Evolutionary conservation across 2,888 invertebrate genomes (phyloP), one percentile per base, ranked within the genome.

Genomic region (Drosophila merina): DNA sequence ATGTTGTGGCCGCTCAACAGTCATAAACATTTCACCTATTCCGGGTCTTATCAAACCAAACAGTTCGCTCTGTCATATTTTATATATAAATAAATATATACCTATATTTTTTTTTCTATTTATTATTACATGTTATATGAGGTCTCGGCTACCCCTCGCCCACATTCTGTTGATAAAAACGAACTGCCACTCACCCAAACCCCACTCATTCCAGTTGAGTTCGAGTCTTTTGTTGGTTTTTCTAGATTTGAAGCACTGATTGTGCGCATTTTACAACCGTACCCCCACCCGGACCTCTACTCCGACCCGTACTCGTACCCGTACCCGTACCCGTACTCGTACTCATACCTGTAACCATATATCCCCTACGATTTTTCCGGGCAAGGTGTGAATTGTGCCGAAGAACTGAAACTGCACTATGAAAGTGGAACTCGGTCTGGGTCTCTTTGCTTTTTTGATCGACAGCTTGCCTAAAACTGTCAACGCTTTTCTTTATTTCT

Each of bases 401-500:
- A 59, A 60, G 50, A 68, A 68, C 51, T 30, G 49, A 50, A 54
- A 52, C 57, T 66, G 63, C 59, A 67, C 47, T 38, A 68, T 56
- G 64, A 28, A 44, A 63, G 63, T 56, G 64, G 38, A 44, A 62
- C 63, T 62, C 48, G 63, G 60, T 51, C 28, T 62, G 44, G 28
- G 45, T 62, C 56, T 38, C 55, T 54, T 54, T 55, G 38, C 45
- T 55, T 57, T 55, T 85, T 88, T 85, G 85, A 85, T 85, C 82
- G 85, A 85, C 85, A 85, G 85, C 87, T 85, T 84, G 88, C 85
- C 85, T 88, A 85, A 85, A 85, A 85, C 88, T 85, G 85, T 85
- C 88, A 85, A 85, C 88, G 76, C 75, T 55, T 76, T 73, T 73
- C 74, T 71, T 64, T 72, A 48, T 51, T 66, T 72, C 64, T 36